A percentile compares a stretch with the other conserved stretches of the same genome.
Evolutionary conservation across 2,888 invertebrate genomes (phyloP).

Genomic region (Cryptus armator): DNA sequence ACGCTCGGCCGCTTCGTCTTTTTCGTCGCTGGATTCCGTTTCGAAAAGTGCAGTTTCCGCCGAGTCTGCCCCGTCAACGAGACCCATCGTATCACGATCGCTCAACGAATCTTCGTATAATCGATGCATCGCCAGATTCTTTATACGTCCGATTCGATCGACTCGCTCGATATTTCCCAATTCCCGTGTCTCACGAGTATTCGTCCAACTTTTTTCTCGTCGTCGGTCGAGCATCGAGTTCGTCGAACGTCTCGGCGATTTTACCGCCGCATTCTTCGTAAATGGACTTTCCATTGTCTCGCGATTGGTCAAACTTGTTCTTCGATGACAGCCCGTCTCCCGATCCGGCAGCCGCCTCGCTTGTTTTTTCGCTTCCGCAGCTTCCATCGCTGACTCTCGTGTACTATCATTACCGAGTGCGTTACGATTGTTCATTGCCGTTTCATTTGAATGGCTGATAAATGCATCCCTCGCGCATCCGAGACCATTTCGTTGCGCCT

Average conservation of each 20-base stretch:
- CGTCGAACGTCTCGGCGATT: not conserved
- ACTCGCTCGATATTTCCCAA: not conserved
- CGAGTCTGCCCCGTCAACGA: not conserved
- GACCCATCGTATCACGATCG: slow-evolving; percentile 3
- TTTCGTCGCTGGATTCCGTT: not conserved
- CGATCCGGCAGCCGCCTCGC: not conserved
- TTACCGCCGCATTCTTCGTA: not conserved
- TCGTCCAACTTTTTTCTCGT: not conserved
- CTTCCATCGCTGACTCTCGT: not conserved
- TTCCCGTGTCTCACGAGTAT: not conserved
- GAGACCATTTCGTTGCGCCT: not conserved
- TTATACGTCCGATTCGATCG: not conserved
- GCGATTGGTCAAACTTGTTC: not conserved
- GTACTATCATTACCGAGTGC: not conserved
- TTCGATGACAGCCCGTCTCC: not conserved
- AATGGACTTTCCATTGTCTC: not conserved
- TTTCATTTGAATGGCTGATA: not conserved
- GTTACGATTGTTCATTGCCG: no score
- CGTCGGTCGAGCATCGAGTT: not conserved
- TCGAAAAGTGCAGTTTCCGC: slow-evolving; percentile 4
- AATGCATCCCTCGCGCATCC: not conserved
- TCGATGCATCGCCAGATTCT: slow-evolving; percentile 9
- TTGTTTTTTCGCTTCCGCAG: not conserved
- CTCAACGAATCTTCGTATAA: slow-evolving; percentile 7
- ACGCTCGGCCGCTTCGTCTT: not conserved